Evolutionary conservation across 1,140 invertebrate species (phyloP), one percentile per base, ranked within the genome.

Genomic region (Lepidurus apus): DNA sequence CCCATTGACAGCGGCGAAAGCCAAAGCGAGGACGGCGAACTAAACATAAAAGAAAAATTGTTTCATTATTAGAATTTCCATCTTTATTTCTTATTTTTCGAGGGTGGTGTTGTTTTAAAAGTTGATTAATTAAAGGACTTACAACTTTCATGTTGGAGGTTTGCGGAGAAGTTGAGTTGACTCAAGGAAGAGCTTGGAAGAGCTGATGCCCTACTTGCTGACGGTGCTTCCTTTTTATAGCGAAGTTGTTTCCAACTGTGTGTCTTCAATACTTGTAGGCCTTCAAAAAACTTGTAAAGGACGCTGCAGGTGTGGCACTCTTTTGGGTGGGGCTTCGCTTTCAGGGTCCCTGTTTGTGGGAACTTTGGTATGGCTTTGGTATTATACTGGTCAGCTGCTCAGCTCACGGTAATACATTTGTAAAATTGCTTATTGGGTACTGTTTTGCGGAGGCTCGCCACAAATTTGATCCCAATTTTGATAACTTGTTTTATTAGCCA

Each of bases 1-100:
- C 53, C 80, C 81, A 80, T 80, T 80, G 74, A 80, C 82, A 13
- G 81, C 76, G 42, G 81, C 79, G 47, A 81, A 73, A 42, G 79
- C 17, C 65, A 80, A 80, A 75, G 80, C 74, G 80, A 81, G 78
- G 78, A 81, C 77, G 26, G 78, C 80, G 75, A 83, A 82, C 11
- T 82, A 73, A 24, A 11, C n/a, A 11, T 17, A 42, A 73, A 74
- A 11, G 34, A 10, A 13, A 13, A 9, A 42, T n/a, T 7, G n/a
- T 43, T 74, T 74, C 11, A 4, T 74, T 74, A 34, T 34, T 34
- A 3, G 3, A 34, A 34, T 34, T 34, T 34, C 34, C 34, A 34
- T 4, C 3, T 4, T 4, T 34, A 34, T 34, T 34, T 34, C 34
- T 34, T 34, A 34, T 34, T 3, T 4, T 34, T 34, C 2, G 34